Evolutionary conservation across 2,888 invertebrate genomes (phyloP), one percentile per base, ranked within the genome.

Genomic region (Drosophila cognata): DNA sequence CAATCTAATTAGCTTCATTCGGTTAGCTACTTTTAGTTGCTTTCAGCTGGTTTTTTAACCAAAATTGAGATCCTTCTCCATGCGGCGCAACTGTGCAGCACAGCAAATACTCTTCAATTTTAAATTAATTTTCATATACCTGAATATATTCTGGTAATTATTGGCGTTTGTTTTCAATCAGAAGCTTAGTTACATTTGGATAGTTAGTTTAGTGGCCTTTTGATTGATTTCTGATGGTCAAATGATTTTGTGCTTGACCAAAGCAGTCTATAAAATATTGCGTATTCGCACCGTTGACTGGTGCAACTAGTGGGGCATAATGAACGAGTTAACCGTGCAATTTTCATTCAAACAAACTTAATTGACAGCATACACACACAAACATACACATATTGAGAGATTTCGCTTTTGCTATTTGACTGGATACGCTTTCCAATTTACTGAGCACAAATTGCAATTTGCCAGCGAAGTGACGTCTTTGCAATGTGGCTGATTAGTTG

Each of bases 1-100:
- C 67, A 87, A 87, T 88, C 82, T 85, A 87, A 87, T 85, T 85
- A 82, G 67, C 71, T 71, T 82, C 71, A 85, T 87, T 84, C 77
- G 73, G 75, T 81, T 86, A 77, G 82, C 61, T 79, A 69, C 79
- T 81, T 82, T 75, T 71, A 87, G 88, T 77, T 77, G 81, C 84
- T 75, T 74, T 80, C 81, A 82, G 81, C 71, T 51, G 77, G 65
- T 71, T 75, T 76, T 76, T 29, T 25, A 53, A 55, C 43, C 31
- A 58, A 28, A 68, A 71, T 55, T 60, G 50, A 41, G 41, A 41
- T 50, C 28, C 51, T 46, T 31, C 16, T 16, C 16, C 38, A 18
- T 28, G n/a, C 11, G 38, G 18, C 25, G 35, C 38, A 35, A 13
- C n/a, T 25, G n/a, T 51, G 33, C 38, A 38, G 8, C 11, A 4